Conservation (phyloP, 2,113 vertebrate genomes). For the Grammatotria lemairii region DNA sequence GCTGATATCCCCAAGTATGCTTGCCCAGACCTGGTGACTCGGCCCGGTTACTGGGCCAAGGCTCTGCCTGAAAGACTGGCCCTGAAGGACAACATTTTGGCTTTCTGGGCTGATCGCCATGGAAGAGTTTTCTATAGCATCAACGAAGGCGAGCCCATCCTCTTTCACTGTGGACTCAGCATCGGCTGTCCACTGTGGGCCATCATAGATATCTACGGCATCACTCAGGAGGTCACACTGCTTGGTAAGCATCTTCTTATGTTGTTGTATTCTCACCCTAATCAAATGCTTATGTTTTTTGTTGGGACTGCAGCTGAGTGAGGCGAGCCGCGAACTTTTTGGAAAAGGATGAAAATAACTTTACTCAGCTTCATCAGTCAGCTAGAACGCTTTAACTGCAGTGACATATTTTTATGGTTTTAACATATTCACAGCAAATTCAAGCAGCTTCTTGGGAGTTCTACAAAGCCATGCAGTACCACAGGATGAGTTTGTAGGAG, state of each 20-base stretch:
- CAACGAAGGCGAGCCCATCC: conserved; percentile 89
- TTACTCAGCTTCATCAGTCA: not conserved
- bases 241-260: conserved; percentile 75
- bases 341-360: not conserved
- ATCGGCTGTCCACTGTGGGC: conserved; percentile 94
- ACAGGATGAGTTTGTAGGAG: not conserved
- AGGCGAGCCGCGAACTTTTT: not conserved
- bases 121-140: conserved; percentile 96
- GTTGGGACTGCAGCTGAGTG: not conserved
- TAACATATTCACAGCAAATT: conserved; percentile 36
- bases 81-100: conserved; percentile 86
- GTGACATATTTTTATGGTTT: conserved; percentile 21
- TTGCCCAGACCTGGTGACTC: conserved; percentile 92
- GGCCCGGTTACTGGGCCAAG: conserved; percentile 96
- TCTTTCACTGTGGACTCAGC: conserved; percentile 96
- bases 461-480: not conserved
- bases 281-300: not conserved
- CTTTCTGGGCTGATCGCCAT: conserved; percentile 95
- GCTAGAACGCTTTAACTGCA: not conserved
- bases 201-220: conserved; percentile 96
- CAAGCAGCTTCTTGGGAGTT: conserved; percentile 20
- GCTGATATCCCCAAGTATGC: conserved; percentile 97
- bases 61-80: conserved; percentile 93
- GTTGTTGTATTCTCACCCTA: not conserved
- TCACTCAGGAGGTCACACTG: conserved; percentile 95